Percentiles rank a stretch among this genome's conserved stretches.
These are phyloP conservation scores for Melinaea marsaeus DNA, from an alignment of 2,888 invertebrate species.

Conservation along the genomic window DNA sequence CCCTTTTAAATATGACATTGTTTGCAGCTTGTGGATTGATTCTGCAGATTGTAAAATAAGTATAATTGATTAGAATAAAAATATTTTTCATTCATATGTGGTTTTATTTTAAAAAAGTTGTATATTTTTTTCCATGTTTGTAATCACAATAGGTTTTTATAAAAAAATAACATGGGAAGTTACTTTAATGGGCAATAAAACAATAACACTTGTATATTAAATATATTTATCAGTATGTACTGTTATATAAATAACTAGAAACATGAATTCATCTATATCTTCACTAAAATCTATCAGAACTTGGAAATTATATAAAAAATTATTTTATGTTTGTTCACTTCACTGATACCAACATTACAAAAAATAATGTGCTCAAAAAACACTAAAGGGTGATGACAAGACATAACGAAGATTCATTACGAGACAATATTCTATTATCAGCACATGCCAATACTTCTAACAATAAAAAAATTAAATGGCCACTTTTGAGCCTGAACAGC, in stretches of 20 bases:
- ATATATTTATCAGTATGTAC: conserved; percentile 22
- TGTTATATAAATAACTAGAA: conserved; percentile 17
- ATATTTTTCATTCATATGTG: conserved; percentile 70
- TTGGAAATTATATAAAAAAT: conserved; percentile 4
- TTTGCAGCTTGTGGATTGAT: conserved; percentile 58
- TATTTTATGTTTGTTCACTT: background rate
- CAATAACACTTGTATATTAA: conserved; percentile 19
- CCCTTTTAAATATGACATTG: conserved; percentile 49
- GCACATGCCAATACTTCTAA: background rate
- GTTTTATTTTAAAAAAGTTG: conserved; percentile 50
- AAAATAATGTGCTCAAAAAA: background rate
- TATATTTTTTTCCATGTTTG: background rate
- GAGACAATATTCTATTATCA: background rate
- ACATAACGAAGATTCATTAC: background rate
- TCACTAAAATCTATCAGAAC: conserved; percentile 9
- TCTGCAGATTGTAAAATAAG: conserved; percentile 71
- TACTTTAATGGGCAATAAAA: conserved; percentile 1
- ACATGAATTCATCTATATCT: conserved; percentile 19
- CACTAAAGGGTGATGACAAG: background rate
- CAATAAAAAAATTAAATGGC: background rate
- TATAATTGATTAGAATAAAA: conserved; percentile 73
- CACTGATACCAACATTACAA: background rate
- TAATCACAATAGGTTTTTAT: background rate
- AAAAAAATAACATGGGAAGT: no score
- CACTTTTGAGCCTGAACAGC: background rate